Base-by-base conservation (phyloP, 2,797 vertebrate genomes). In the Sebastes goodei region DNA sequence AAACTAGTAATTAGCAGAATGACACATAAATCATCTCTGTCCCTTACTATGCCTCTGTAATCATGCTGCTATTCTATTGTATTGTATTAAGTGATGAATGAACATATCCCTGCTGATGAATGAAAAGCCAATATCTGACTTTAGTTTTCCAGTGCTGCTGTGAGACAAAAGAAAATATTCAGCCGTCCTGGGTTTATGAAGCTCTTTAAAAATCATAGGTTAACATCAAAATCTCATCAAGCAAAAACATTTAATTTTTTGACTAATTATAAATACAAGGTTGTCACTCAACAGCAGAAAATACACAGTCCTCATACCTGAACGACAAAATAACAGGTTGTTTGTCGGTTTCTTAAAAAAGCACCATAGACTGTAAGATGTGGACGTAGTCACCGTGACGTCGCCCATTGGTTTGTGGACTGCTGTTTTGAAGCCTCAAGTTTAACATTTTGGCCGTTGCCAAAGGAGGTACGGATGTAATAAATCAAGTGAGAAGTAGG, bases 41-140 rank as follows among this genome's bases (percentile, higher is more conserved):
- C 42, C 42, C 42, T 46, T 46, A 46, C 42, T 46, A 46, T 46
- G 42, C 42, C 42, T 46, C 23, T 0, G 21, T 68, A 72, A 69
- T 59, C 25, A 46, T 65, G 29, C 57, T 72, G 33, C 17, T 61
- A 46, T 46, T 46, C 42, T 46, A 17, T 17, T 46, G 42, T 23
- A 20, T 60, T 73, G 53, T 33, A 52, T 76, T 46, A 56, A 60
- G 55, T 64, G 23, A 71, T 59, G 15, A 80, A 87, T 71, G 32
- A 76, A 12, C 11, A 38, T 21, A 67, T 74, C 32, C 15, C 29
- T n/a, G 42, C 11, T 46, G 56, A 71, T 55, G 21, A 17, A 7
- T 21, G 27, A 38, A 64, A 72, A 76, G 27, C 27, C 33, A 17
- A 27, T 42, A 63, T 59, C 23, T 46, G 17, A 32, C 32, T 63